These are phyloP conservation scores for Rhea americana DNA, from an alignment of 2,113 vertebrate species.

Conservation along the genomic window DNA sequence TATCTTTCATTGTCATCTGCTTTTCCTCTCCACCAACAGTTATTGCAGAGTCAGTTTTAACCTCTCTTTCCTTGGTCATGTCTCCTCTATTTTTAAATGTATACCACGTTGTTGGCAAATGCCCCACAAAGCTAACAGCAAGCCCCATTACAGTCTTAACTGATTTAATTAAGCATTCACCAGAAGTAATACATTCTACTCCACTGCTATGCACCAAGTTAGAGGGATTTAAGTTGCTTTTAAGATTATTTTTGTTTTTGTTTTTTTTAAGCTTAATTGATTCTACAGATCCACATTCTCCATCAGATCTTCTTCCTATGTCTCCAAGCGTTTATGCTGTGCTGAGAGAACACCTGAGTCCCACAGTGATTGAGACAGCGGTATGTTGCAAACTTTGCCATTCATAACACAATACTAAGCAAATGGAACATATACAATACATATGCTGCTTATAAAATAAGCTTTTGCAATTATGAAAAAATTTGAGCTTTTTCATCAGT, in stretches of 20 bases:
- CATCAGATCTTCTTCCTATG: slow-evolving; percentile 91
- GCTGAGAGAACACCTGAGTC: slow-evolving; percentile 89
- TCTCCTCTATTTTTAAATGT: neutral
- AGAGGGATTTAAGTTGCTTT: neutral
- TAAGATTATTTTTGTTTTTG: neutral
- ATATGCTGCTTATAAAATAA: neutral
- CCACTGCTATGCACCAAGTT: neutral
- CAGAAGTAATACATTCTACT: too few species aligned
- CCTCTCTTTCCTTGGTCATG: neutral
- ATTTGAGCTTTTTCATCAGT: neutral
- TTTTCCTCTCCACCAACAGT: neutral
- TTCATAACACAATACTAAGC: neutral
- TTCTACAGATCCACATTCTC: slow-evolving; percentile 79
- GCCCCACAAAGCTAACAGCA: neutral
- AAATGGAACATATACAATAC: neutral
- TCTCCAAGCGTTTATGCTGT: slow-evolving; percentile 93
- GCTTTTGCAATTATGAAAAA: neutral
- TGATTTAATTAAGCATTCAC: neutral
- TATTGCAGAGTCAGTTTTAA: neutral
- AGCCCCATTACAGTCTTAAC: neutral
- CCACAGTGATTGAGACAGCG: slow-evolving; percentile 86
- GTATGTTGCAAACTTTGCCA: slow-evolving; percentile 73
- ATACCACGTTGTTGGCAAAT: neutral
- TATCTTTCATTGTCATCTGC: neutral
- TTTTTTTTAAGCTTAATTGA: slow-evolving; percentile 73